Conservation (phyloP, 2,888 invertebrate genomes). For the Tachystola acroxantha region DNA sequence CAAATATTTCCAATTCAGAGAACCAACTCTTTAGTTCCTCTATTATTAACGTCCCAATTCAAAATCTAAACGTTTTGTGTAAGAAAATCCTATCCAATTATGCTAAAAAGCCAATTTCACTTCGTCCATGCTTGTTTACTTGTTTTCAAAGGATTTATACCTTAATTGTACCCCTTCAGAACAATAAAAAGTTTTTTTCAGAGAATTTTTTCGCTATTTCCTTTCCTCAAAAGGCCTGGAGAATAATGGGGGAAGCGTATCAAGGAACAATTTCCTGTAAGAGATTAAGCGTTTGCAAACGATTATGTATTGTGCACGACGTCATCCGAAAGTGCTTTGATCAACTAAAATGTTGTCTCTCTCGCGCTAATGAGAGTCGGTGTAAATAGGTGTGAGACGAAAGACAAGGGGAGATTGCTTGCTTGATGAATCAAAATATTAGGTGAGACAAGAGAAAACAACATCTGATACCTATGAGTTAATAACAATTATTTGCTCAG, state of each 20-base stretch:
- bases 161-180: conserved; percentile 40
- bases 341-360: conserved; percentile 1
- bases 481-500: too few species aligned
- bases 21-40: too few species aligned
- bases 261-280: conserved; percentile 57
- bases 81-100: conserved; percentile 52
- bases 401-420: too few species aligned
- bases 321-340: not conserved
- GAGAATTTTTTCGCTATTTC: conserved; percentile 36
- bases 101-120: conserved; percentile 51
- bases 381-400: not conserved
- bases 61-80: conserved; percentile 39
- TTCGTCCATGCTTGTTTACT: conserved; percentile 39
- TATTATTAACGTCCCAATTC: too few species aligned
- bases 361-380: not conserved
- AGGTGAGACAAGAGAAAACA: not conserved
- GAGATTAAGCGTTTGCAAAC: conserved; percentile 37
- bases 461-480: too few species aligned
- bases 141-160: conserved; percentile 44
- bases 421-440: not conserved
- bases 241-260: conserved; percentile 47
- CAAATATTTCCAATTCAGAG: too few species aligned
- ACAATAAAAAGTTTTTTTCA: conserved; percentile 30
- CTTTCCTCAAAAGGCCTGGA: conserved; percentile 20
- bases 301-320: conserved; percentile 8